Conservation (phyloP, 1,140 invertebrate genomes). For the Drosophila leontia region DNA sequence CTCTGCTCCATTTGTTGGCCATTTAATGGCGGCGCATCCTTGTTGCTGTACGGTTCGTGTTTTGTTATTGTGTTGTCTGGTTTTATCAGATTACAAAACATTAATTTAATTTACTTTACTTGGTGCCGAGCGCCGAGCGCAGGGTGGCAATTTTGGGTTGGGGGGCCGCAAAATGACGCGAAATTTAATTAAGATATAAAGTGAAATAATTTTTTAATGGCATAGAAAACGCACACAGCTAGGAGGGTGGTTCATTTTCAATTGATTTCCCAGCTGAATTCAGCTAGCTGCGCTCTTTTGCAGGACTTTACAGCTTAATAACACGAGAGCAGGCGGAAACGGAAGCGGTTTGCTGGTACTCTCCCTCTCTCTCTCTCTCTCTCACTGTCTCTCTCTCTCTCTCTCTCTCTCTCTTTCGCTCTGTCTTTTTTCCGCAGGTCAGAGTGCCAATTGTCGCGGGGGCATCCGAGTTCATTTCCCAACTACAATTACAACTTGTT, state of each 20-base stretch:
- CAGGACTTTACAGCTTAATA: conserved; percentile 61
- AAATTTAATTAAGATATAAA: conserved; percentile 81
- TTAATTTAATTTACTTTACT: conserved; percentile 77
- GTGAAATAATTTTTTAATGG: conserved; percentile 79
- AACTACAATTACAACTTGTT: conserved; percentile 49
- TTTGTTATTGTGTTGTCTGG: conserved; percentile 56
- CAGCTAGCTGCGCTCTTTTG: conserved; percentile 1
- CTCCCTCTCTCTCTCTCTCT: too few species aligned
- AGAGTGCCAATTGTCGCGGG: conserved; percentile 29
- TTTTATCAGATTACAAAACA: conserved; percentile 79
- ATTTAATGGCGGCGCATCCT: conserved; percentile 41
- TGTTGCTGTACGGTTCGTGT: conserved; percentile 7
- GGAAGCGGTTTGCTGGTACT: conserved; percentile 55
- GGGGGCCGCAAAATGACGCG: conserved; percentile 64
- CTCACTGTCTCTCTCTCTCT: neutral
- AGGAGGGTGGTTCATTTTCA: conserved; percentile 43
- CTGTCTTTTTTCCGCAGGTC: neutral
- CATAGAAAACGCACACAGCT: conserved; percentile 44
- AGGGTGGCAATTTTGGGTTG: conserved; percentile 20
- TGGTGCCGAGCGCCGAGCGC: conserved; percentile 17
- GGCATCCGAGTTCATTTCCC: conserved; percentile 24
- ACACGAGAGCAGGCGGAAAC: conserved; percentile 47
- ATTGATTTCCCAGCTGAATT: conserved; percentile 76
- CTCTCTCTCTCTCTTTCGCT: neutral
- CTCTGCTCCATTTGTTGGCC: conserved; percentile 50